Evolutionary conservation across 2,888 invertebrate species (phyloP).

Genomic region (Drosophila neoperkinsi): DNA sequence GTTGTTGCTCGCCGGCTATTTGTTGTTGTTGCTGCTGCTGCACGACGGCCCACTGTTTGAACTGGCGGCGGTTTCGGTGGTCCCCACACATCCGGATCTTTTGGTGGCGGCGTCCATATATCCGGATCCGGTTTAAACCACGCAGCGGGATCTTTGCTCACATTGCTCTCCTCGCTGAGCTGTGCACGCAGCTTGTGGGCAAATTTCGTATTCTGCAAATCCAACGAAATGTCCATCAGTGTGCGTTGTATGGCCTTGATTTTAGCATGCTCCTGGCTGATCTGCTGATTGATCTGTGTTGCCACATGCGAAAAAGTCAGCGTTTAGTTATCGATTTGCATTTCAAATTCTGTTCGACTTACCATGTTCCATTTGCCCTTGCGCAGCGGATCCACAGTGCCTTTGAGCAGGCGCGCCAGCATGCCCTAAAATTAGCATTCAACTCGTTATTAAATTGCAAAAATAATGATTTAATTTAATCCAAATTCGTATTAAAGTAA

Average conservation of each 20-base stretch:
- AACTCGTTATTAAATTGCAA: not conserved
- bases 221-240: constrained; percentile 84
- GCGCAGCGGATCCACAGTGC: constrained; percentile 92
- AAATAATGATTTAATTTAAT: not conserved
- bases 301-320: not conserved
- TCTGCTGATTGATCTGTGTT: constrained; percentile 92
- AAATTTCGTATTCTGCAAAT: constrained; percentile 85
- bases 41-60: constrained; percentile 78
- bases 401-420: constrained; percentile 92
- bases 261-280: constrained; percentile 95
- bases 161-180: constrained; percentile 77
- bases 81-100: constrained; percentile 95
- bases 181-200: constrained; percentile 85
- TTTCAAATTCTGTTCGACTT: constrained; percentile 66
- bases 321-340: not conserved
- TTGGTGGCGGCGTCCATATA: constrained; percentile 90
- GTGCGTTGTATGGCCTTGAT: constrained; percentile 89
- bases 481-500: not conserved
- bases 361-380: constrained; percentile 97
- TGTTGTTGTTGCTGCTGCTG: constrained; percentile 61
- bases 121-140: constrained; percentile 91
- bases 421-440: constrained; percentile 88
- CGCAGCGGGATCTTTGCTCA: constrained; percentile 84
- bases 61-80: constrained; percentile 88
- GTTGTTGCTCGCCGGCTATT: constrained; percentile 65